Conservation (phyloP, 2,797 vertebrate genomes). For the Anniella stebbinsi region DNA sequence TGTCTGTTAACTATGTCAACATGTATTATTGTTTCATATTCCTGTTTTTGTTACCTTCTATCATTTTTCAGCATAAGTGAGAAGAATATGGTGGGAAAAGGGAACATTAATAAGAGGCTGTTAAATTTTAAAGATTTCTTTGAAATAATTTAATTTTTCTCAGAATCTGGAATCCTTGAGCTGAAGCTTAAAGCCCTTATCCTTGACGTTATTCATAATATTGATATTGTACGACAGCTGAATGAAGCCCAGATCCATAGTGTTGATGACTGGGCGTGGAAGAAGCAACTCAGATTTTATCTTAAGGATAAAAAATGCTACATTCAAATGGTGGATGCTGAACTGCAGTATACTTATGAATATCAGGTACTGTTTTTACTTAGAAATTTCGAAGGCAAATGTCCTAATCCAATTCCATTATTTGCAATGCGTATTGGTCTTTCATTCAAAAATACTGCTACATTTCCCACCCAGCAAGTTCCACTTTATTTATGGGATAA, state of each 20-base stretch:
- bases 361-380: slow-evolving; percentile 88
- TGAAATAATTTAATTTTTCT: slow-evolving; percentile 49
- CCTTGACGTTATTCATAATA: slow-evolving; percentile 96
- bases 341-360: slow-evolving; percentile 94
- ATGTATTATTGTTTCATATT: not conserved
- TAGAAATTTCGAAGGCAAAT: not conserved
- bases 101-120: not conserved
- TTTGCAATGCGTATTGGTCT: not conserved
- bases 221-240: slow-evolving; percentile 92
- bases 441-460: not conserved
- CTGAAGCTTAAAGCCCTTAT: slow-evolving; percentile 95
- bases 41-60: not conserved
- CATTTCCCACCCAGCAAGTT: slow-evolving; percentile 2
- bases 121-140: not conserved
- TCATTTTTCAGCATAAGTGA: not conserved
- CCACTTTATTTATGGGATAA: not conserved
- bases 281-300: slow-evolving; percentile 94
- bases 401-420: not conserved
- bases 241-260: slow-evolving; percentile 82
- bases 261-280: slow-evolving; percentile 92
- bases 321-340: slow-evolving; percentile 94
- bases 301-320: slow-evolving; percentile 88
- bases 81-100: not conserved
- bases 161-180: slow-evolving; percentile 89
- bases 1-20: not conserved